These are phyloP conservation scores for Ancistrus triradiatus DNA, from an alignment of 2,113 vertebrate species.

Conservation along the genomic window DNA sequence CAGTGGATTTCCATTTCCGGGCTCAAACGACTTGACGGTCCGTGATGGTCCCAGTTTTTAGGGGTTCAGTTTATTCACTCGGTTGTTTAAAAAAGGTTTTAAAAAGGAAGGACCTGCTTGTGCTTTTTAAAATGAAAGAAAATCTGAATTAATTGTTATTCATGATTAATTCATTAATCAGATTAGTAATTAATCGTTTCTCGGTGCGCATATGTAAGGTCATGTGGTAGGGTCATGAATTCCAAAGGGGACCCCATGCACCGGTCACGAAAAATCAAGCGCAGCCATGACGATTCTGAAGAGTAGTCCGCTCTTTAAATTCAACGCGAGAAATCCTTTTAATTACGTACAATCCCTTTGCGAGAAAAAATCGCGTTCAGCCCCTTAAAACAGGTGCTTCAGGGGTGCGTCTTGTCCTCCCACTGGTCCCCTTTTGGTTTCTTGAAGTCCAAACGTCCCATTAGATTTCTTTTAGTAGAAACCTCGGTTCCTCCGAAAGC, in stretches of 20 bases:
- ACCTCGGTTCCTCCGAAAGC: constrained; percentile 22
- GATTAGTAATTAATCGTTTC: not conserved
- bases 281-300: too few species aligned
- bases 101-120: not conserved
- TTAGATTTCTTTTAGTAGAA: not conserved
- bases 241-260: not conserved
- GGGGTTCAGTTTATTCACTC: constrained; percentile 12
- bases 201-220: not conserved
- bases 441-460: not conserved
- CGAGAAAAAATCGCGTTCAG: not conserved
- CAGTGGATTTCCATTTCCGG: constrained; percentile 95
- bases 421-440: not conserved
- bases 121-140: too few species aligned
- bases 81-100: not conserved
- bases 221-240: not conserved
- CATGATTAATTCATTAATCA: too few species aligned
- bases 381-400: not conserved
- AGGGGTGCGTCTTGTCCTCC: constrained; percentile 14
- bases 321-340: too few species aligned
- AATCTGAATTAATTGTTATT: not conserved
- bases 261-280: too few species aligned
- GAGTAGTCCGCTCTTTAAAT: too few species aligned
- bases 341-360: not conserved
- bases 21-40: constrained; percentile 46
- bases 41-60: constrained; percentile 6